Evolutionary conservation across 2,888 invertebrate species (phyloP).

Genomic region (Actias luna): DNA sequence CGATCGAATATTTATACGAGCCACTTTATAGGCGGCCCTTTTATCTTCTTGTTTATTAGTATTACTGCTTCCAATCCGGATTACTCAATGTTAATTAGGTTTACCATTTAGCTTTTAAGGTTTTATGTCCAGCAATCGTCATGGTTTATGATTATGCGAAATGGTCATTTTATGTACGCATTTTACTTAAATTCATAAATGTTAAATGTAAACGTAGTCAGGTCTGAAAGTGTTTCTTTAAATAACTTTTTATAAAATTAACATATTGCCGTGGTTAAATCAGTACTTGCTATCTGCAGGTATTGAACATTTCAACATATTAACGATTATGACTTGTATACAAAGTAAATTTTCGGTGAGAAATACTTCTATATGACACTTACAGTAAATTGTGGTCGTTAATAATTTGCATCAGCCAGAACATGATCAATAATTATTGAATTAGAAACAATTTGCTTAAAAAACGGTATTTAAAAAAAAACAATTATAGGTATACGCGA

Average conservation of each 20-base stretch:
- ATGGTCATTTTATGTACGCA: neutral
- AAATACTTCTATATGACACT: too few species aligned
- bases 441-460: too few species aligned
- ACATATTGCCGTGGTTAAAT: too few species aligned
- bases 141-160: slow-evolving; percentile 21
- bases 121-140: slow-evolving; percentile 35
- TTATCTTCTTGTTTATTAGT: slow-evolving; percentile 72
- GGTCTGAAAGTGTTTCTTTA: neutral
- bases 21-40: slow-evolving; percentile 62
- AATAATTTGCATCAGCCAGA: too few species aligned
- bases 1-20: slow-evolving; percentile 72
- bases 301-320: too few species aligned
- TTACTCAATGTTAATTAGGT: slow-evolving; percentile 57
- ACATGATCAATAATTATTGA: too few species aligned
- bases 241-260: neutral
- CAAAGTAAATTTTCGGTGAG: too few species aligned
- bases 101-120: slow-evolving; percentile 45
- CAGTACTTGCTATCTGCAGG: too few species aligned
- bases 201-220: neutral
- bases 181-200: neutral
- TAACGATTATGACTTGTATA: too few species aligned
- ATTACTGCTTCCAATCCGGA: slow-evolving; percentile 57
- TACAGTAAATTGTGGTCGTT: too few species aligned
- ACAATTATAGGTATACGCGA: too few species aligned
- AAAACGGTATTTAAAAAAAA: too few species aligned